Conservation (phyloP, 2,888 invertebrate species). For the Acrobasis consociella region DNA sequence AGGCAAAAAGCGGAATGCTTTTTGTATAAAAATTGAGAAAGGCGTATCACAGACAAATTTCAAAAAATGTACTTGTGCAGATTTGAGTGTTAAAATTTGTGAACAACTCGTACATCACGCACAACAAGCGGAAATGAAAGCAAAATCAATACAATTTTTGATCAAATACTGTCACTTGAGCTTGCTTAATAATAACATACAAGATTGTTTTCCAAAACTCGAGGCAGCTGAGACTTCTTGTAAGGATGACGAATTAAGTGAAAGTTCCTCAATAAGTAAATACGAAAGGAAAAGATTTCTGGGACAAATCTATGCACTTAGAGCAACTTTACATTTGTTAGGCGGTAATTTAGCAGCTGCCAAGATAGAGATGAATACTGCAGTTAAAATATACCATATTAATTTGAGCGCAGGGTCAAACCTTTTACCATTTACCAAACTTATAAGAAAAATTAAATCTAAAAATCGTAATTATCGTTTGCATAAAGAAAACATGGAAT, state of each 20-base stretch:
- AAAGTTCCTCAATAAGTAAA: constrained; percentile 32
- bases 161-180: constrained; percentile 58
- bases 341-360: constrained; percentile 51
- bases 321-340: constrained; percentile 56
- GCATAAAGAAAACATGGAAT: constrained; percentile 46
- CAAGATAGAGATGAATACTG: constrained; percentile 57
- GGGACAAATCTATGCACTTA: constrained; percentile 63
- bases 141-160: constrained; percentile 61
- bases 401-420: constrained; percentile 56
- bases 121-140: constrained; percentile 64
- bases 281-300: constrained; percentile 56
- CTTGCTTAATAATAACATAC: constrained; percentile 54
- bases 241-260: constrained; percentile 35
- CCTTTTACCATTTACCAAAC: constrained; percentile 48
- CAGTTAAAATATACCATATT: constrained; percentile 57
- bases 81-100: constrained; percentile 61
- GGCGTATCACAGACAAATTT: constrained; percentile 63
- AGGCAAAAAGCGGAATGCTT: constrained; percentile 40
- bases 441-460: constrained; percentile 44
- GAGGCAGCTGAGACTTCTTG: constrained; percentile 61
- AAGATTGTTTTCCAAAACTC: constrained; percentile 52
- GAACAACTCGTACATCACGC: constrained; percentile 71
- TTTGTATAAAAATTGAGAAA: constrained; percentile 59
- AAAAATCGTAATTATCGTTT: constrained; percentile 52
- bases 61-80: constrained; percentile 63